Conservation (phyloP, 2,888 invertebrate genomes). For the Lepidochitona cinerea region DNA sequence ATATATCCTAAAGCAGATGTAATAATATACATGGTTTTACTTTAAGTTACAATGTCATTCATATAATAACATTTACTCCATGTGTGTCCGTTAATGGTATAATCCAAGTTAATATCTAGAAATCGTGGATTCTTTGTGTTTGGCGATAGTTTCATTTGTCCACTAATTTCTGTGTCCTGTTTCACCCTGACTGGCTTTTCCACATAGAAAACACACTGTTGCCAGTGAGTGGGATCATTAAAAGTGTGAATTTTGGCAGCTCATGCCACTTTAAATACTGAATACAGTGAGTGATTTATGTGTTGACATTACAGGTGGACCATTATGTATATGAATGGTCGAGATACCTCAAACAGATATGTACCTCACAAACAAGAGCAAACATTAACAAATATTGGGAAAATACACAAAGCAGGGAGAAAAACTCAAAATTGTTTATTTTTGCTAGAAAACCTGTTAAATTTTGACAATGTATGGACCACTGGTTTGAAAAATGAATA, state of each 20-base stretch:
- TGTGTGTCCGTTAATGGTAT: conserved; percentile 26
- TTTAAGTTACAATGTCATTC: conserved; percentile 29
- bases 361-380: too few relatives aligned
- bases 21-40: conserved; percentile 10
- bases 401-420: background rate
- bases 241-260: too few relatives aligned
- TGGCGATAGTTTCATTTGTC: conserved; percentile 43
- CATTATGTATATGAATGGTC: too few relatives aligned
- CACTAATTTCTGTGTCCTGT: conserved; percentile 59
- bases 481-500: too few relatives aligned
- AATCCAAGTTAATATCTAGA: conserved; percentile 36
- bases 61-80: conserved; percentile 34
- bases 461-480: background rate
- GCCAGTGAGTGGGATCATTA: conserved; percentile 63
- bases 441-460: background rate
- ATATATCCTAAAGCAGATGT: too few relatives aligned
- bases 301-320: too few relatives aligned
- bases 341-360: too few relatives aligned
- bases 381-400: background rate
- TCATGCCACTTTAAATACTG: too few relatives aligned
- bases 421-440: background rate
- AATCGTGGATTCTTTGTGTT: conserved; percentile 43
- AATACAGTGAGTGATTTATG: too few relatives aligned
- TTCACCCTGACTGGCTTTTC: conserved; percentile 48
- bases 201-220: conserved; percentile 59